Base-by-base conservation (phyloP, 2,888 invertebrate genomes). In the Drosophila phalerata region DNA sequence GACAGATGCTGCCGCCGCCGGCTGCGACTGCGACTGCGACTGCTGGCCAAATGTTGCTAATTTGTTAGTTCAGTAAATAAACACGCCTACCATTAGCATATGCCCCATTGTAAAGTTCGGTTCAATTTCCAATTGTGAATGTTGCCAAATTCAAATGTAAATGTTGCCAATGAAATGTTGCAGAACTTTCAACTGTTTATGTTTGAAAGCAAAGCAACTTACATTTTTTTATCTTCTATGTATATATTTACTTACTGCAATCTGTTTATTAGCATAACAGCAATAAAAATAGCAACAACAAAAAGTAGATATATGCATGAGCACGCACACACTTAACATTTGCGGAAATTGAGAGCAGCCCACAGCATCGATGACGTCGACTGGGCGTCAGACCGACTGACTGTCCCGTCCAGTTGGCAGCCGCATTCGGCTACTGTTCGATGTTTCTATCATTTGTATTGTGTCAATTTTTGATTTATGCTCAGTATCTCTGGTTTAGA, bases 351-450 rank as follows among this genome's bases (percentile, higher is more conserved):
- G 70, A 66, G 79, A 57, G 32, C 79, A 70, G 55, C 71, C 79
- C 65, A 79, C 79, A 64, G 63, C 19, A n/a, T 30, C 51, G 56
- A 56, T 58, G 71, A 64, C 61, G 73, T 61, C 75, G 75, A 22
- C 37, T 71, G 62, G 87, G 81, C 87, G 87, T 84, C 87, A 51
- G 65, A 57, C 63, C 48, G 85, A 71, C 85, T 76, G 85, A 71
- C 85, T 76, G 63, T 47, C 55, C 48, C 22, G 40, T 48, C 49
- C 37, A 17, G 64, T 61, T 63, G 61, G 68, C 66, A 30, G 34
- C 40, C 42, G 37, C 47, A 42, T 8, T 48, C 28, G 40, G 75
- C 76, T 76, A 58, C 75, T 76, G 75, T 77, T 63, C 53, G 72
- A 32, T 66, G 43, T 53, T 42, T 47, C 45, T 22, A 72, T 66